Evolutionary conservation across 2,888 invertebrate genomes (phyloP).

Genomic region (Standfussiana lucernea): DNA sequence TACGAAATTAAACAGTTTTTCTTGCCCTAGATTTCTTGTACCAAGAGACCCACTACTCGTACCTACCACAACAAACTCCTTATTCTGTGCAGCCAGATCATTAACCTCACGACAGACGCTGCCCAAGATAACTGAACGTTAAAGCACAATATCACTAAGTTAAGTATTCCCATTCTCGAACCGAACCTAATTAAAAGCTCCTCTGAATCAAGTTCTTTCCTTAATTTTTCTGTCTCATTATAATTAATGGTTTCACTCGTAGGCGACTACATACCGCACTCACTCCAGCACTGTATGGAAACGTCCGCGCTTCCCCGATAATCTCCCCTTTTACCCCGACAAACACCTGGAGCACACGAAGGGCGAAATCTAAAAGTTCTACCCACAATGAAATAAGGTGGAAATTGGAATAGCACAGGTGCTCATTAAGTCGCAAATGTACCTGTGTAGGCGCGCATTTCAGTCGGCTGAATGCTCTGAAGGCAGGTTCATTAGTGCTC

Average conservation of each 20-base stretch:
- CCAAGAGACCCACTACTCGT: background rate
- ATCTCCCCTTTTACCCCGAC: conserved; percentile 71
- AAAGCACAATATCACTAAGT: conserved; percentile 27
- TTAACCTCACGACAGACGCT: background rate
- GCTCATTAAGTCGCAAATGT: conserved; percentile 70
- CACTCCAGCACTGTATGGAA: conserved; percentile 70
- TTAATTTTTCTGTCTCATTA: conserved; percentile 54
- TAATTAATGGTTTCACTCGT: conserved; percentile 64
- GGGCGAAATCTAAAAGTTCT: conserved; percentile 48
- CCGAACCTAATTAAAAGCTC: conserved; percentile 41
- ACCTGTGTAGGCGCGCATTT: conserved; percentile 69
- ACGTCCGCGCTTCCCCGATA: conserved; percentile 71
- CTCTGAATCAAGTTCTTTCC: conserved; percentile 30
- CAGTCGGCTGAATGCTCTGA: conserved; percentile 74
- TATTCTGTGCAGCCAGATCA: background rate
- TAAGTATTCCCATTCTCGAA: conserved; percentile 27
- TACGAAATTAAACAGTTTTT: too few relatives aligned
- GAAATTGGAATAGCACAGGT: conserved; percentile 65
- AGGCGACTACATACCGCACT: conserved; percentile 58
- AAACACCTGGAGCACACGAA: conserved; percentile 50
- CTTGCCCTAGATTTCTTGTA: background rate
- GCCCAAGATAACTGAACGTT: conserved; percentile 1
- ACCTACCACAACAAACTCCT: background rate
- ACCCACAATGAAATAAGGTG: conserved; percentile 65
- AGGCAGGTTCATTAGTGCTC: conserved; percentile 83